Percentiles rank a stretch among this genome's conserved stretches.
These are phyloP conservation scores for Elymnias hypermnestra DNA, from an alignment of 1,140 invertebrate genomes.

Conservation along the genomic window DNA sequence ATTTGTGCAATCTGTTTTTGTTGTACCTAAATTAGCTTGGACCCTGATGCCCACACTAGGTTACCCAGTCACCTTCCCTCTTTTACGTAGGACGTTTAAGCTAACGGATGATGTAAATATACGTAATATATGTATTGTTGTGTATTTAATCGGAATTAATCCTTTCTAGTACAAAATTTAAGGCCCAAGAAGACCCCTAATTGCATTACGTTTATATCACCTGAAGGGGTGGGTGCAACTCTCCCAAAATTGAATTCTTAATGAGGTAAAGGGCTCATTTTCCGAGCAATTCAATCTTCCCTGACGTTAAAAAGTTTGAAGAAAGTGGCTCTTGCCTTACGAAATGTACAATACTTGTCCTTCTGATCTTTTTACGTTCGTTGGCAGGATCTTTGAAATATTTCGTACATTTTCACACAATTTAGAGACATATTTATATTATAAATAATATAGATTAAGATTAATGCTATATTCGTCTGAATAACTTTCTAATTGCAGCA, in stretches of 20 bases:
- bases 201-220: slow-evolving; percentile 66
- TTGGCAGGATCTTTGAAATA: background rate
- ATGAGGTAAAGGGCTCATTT: slow-evolving; percentile 61
- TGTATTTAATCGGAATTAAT: too few species aligned
- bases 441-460: too few species aligned
- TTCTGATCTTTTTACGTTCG: background rate
- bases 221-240: slow-evolving; percentile 43
- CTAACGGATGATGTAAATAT: too few species aligned
- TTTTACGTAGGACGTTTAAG: too few species aligned
- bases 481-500: too few species aligned
- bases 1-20: too few species aligned
- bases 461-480: too few species aligned
- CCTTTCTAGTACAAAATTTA: background rate
- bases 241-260: slow-evolving; percentile 62
- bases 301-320: slow-evolving; percentile 8
- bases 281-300: slow-evolving; percentile 38
- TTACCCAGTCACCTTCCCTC: too few species aligned
- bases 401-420: background rate
- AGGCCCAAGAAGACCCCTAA: slow-evolving; percentile 44
- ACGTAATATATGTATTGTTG: too few species aligned
- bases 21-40: too few species aligned
- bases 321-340: slow-evolving; percentile 9
- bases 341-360: slow-evolving; percentile 4
- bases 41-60: too few species aligned
- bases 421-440: too few species aligned